Base-by-base conservation (phyloP, 1,140 invertebrate genomes). In the Zaprionus taronus region DNA sequence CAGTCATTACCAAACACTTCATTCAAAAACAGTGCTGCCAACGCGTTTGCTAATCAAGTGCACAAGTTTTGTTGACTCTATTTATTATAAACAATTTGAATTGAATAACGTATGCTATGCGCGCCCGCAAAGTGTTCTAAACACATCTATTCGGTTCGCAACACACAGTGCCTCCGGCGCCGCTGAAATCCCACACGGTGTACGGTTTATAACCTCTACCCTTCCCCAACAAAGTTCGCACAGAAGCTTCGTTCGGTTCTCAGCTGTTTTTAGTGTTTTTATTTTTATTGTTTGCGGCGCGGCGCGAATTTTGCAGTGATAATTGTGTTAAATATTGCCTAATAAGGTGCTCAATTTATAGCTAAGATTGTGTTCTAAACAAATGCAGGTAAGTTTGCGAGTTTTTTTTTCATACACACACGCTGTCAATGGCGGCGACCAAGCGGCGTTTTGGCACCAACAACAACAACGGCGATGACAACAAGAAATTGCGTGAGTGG, bases 131-230 rank as follows among this genome's bases (percentile, higher is more conserved):
- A 20, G 12, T 15, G 9, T 24, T 38, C 5, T 38, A 51, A 41
- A 1, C 17, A 11, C 12, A 12, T 4, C 3, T 4, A 49, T 22
- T 34, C 60, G 17, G n/a, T 49, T 64, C 24, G 60, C 15, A 24
- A 51, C 17, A 63, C 38, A 61, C 9, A 36, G 70, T 72, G 69
- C 70, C 49, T 56, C 74, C 70, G 74, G 74, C 74, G 69, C 57
- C 74, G 74, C 55, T 77, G 68, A 36, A 72, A 56, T 72, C 62
- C 74, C 74, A 77, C 62, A 56, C 70, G 74, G 74, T 77, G 74
- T 55, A 55, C 74, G 74, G 70, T 38, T 26, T 44, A 11, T 17
- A 58, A 44, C 72, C 74, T 36, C 44, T 47, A 49, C 44, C 44
- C 36, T 41, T 20, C 20, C 47, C 38, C 41, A 34, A 34, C 41